Conservation (phyloP, 35 echinoderm and acorn worm genomes). For the Nesometra sesokonis region DNA sequence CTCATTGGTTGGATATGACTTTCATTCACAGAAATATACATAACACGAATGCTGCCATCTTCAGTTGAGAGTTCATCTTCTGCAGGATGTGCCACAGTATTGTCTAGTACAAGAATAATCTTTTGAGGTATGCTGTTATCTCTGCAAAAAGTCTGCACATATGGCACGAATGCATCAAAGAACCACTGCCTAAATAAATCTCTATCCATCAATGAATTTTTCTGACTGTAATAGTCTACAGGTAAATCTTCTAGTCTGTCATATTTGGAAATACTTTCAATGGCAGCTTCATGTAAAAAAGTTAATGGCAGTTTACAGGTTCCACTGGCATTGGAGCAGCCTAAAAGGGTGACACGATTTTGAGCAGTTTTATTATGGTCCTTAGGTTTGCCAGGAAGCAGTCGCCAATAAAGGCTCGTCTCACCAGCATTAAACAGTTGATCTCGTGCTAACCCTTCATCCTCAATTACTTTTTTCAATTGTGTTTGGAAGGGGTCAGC, state of each 20-base stretch:
- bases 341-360: slow-evolving; percentile 3
- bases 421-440: slow-evolving; percentile 6
- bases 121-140: not conserved
- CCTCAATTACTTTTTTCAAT: not conserved
- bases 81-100: slow-evolving; percentile 5
- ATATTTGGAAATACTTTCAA: not conserved
- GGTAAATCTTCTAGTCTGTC: slow-evolving; percentile 1
- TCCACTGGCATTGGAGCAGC: not conserved
- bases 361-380: not conserved
- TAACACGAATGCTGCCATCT: slow-evolving; percentile 8
- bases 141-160: not conserved
- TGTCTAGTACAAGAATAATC: slow-evolving; percentile 4
- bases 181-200: slow-evolving; percentile 6
- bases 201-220: slow-evolving; percentile 8
- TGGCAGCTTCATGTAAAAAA: not conserved
- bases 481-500: not conserved
- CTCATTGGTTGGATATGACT: slow-evolving; percentile 18
- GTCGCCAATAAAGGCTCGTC: slow-evolving; percentile 4
- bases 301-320: not conserved
- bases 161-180: not conserved
- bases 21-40: not conserved
- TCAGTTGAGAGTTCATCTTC: not conserved
- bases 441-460: not conserved
- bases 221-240: slow-evolving; percentile 6
- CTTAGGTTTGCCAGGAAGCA: not conserved